Evolutionary conservation across 2,888 invertebrate species (phyloP), one percentile per base, ranked within the genome.

Genomic region (Gisinianus flammeolus): DNA sequence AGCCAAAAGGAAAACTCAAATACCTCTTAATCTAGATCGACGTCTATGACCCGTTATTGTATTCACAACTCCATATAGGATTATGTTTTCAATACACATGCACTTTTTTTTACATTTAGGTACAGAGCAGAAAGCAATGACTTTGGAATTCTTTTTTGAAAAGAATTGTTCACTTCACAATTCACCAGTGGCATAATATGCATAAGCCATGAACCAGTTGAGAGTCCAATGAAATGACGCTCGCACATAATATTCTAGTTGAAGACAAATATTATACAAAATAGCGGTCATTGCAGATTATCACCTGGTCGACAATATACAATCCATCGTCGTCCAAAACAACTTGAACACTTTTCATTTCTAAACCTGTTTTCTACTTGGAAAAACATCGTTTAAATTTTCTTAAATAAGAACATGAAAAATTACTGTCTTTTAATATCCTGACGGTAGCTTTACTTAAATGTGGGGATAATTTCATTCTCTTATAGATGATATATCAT

Each of bases 381-480:
- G n/a, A 54, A 54, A 62, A 6, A 16, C 2, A 12, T 62, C 28
- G 24, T 62, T 62, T 26, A 24, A 22, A 62, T 62, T 8, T 68
- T 35, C 44, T 68, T 35, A 68, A 68, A 68, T 44, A 68, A 68
- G 68, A 12, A 44, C 35, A 44, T 68, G 68, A 68, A 35, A 68
- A 44, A 68, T 68, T 35, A 44, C 68, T 26, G 12, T 66, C 28
- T 66, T 66, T 19, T 66, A 28, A 30, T 66, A 30, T 30, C 19
- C n/a, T 68, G 68, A 68, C 68, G 30, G 35, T 62, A 19, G 62
- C 8, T 10, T 24, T 22, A 22, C 19, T 22, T 22, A 62, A 10
- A 22, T 26, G 22, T 24, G 8, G 5, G 12, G 16, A 12, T 12
- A 44, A 44, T 44, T 19, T n/a, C n/a, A n/a, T n/a, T n/a, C n/a